phyloP scores from a whole-genome alignment of 2,113 vertebrate genomes.

The Seriola dumerili region DNA sequence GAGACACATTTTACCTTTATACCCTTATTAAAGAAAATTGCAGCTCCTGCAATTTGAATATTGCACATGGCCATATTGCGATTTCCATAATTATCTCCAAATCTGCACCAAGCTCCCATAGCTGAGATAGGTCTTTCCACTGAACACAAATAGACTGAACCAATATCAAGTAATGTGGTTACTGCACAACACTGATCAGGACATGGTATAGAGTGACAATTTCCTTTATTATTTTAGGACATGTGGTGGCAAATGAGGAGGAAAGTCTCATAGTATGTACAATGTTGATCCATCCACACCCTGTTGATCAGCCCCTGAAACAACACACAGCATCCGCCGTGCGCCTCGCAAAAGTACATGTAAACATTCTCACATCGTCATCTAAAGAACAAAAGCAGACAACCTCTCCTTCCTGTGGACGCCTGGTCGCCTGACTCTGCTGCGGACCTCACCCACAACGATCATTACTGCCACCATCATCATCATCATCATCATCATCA shows the following conservation, averaged over 20 bases:
- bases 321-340: background rate
- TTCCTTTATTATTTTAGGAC: background rate
- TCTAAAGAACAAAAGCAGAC: constrained; percentile 48
- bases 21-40: no score
- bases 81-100: no score
- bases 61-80: no score
- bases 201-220: background rate
- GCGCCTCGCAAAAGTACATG: constrained; percentile 1
- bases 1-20: no score
- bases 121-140: no score
- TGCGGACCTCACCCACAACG: constrained; percentile 46
- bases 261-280: background rate
- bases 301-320: background rate
- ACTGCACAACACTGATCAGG: background rate
- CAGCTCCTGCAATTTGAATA: no score
- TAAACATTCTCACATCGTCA: constrained; percentile 29
- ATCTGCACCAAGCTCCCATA: no score
- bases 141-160: no score
- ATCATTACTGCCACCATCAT: constrained; percentile 29
- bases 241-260: background rate
- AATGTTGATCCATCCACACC: background rate
- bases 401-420: constrained; percentile 36
- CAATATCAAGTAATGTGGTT: background rate
- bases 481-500: constrained; percentile 8
- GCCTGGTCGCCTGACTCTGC: background rate